Evolutionary conservation across 2,888 invertebrate genomes (phyloP), one percentile per base, ranked within the genome.

Genomic region (Amphipoea lucens): DNA sequence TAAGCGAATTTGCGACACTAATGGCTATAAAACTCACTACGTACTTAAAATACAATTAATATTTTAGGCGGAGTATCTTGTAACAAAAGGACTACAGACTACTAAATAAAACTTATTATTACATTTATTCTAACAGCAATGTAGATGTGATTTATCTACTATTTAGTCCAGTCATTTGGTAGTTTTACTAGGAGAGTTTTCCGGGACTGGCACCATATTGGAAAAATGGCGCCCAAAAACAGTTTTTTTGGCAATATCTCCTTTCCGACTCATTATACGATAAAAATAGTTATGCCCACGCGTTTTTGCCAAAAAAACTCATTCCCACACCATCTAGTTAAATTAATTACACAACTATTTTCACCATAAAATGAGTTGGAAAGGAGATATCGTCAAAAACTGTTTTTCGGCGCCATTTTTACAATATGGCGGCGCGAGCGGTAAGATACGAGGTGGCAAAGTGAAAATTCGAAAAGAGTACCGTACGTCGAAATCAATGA

Each of bases 1-100:
- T 74, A 84, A 82, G 69, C 84, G 67, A 87, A 67, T 87, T 82
- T 73, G 54, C 65, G 42, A 76, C 70, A 66, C 48, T 87, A 84
- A 82, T 84, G 65, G 68, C 66, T 66, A 42, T 29, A 73, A 77
- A 73, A 65, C 70, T 77, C n/a, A 51, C 48, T 63, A n/a, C 0
- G 42, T 45, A 12, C 45, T 45, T 45, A 45, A 45, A 45, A 45
- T 12, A 45, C 12, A 3, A 12, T 45, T 45, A 12, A 45, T 45
- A 45, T 12, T 45, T 45, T 45, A 45, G 45, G 45, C 12, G 45
- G 45, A 45, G 12, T 45, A 45, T 45, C 45, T 12, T 45, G 45
- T 45, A 45, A 45, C 2, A 45, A 12, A 45, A 45, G 12, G 12
- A 45, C 3, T 23, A 54, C 45, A 29, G 23, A 23, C 23, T n/a